Percentiles rank a stretch among this genome's conserved stretches.
phyloP scores from a whole-genome alignment of 2,888 invertebrate genomes.

The Amiota minor region DNA sequence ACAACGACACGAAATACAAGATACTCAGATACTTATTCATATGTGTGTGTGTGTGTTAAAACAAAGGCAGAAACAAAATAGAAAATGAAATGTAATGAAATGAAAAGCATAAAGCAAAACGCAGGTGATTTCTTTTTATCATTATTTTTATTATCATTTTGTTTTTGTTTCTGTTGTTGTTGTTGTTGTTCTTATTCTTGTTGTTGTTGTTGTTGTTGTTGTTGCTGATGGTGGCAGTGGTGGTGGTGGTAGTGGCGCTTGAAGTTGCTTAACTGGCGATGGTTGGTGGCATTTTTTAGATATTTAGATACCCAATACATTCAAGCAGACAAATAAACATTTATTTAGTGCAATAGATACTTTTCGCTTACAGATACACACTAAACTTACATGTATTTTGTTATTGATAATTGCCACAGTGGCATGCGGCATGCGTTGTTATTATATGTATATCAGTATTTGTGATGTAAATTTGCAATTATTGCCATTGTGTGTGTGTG shows the following conservation, averaged over 20 bases:
- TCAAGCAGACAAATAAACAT: slow-evolving; percentile 3
- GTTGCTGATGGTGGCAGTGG: background rate
- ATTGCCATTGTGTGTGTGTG: slow-evolving; percentile 42
- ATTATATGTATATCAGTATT: slow-evolving; percentile 48
- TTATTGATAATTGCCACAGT: slow-evolving; percentile 64
- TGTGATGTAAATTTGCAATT: slow-evolving; percentile 67
- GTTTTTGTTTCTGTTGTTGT: background rate
- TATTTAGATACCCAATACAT: slow-evolving; percentile 4
- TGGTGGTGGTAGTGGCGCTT: background rate
- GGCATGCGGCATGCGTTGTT: slow-evolving; percentile 16
- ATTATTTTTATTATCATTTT: slow-evolving; percentile 35
- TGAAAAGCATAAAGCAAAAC: slow-evolving; percentile 43
- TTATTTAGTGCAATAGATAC: slow-evolving; percentile 6
- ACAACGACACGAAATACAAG: slow-evolving; percentile 42
- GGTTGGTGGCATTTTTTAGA: too few relatives aligned
- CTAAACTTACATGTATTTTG: background rate
- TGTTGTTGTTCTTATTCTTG: background rate
- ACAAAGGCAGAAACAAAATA: slow-evolving; percentile 33
- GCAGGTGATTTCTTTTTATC: slow-evolving; percentile 57
- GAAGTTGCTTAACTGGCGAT: too few relatives aligned
- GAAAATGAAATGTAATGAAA: slow-evolving; percentile 58
- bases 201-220: slow-evolving; percentile 11
- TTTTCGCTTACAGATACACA: slow-evolving; percentile 1
- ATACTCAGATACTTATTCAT: background rate
- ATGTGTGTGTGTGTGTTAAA: slow-evolving; percentile 1